Base-by-base conservation (phyloP, 37 sponge, comb jelly and placozoan species). In the Theonella swinhoei region DNA sequence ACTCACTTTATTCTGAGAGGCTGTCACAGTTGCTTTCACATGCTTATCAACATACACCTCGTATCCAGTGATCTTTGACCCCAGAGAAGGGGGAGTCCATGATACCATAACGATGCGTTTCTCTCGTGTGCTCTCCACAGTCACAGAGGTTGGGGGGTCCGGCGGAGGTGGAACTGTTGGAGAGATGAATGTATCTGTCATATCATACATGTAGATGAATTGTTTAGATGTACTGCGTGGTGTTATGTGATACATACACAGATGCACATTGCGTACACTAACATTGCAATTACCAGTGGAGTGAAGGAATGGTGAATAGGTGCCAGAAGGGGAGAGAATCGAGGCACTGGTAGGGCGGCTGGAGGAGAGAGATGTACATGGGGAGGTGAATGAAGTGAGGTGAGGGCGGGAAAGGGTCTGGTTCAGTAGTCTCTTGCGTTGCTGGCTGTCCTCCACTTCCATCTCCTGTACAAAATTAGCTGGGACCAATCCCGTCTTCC, bases 401-500 rank as follows among this genome's bases (percentile, higher is more conserved):
- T 54, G 23, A 23, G 7, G 70, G 71, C 58, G 33, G 3, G 54
- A 41, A 23, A 33, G 36, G 43, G 42, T 74, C 81, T 94, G 94
- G 82, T 83, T 87, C 76, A 85, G 80, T 7, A 94, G 91, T 62
- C 91, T 78, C 47, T 71, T 29, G 42, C 77, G 38, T 3, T 62
- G 72, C 3, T 11, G 19, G 0, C 43, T 33, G 42, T 91, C 87
- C 9, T 24, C 19, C 7, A 94, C 63, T 4, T 84, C 80, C 47
- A 91, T 42, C 42, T 88, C 91, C 42, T 94, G 89, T 1, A 94
- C 72, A 62, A 94, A 91, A 62, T 85, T 81, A 19, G 89, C 91
- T 32, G 95, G 95, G 20, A 94, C 89, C 0, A 91, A 80, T 11
- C 95, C 95, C 24, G 67, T 62, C 17, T 39, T 24, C 11, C 83